Evolutionary conservation across 1,140 invertebrate species (phyloP), one percentile per base, ranked within the genome.

Genomic region (fruit fly (Drosophila melanogaster)): DNA sequence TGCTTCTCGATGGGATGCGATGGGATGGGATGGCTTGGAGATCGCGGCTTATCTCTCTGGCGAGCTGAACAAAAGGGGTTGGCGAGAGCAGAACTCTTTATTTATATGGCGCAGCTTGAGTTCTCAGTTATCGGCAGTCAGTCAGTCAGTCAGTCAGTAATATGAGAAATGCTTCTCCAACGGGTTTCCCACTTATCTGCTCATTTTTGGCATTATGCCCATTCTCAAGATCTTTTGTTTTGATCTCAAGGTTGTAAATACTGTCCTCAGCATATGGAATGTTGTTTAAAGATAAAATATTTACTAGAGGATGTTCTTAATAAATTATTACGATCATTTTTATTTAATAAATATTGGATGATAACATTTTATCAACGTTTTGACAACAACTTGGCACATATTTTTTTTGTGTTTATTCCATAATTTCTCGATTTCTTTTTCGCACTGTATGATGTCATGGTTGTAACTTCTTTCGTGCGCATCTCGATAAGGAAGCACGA

Each of bases 61-160:
- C 57, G 54, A 38, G 38, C 19, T 38, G 57, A 69, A 47, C 75
- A 62, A 41, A 49, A 60, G 17, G 64, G 33, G 22, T 30, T 64
- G 44, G 70, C 40, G 49, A 54, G 44, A 46, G 65, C 49, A 69
- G 49, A 71, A 77, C 80, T 85, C 72, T 85, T 73, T 73, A 81
- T 73, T 81, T 81, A 74, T 81, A 69, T 69, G 58, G 30, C 61
- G 43, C 66, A 59, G 72, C 81, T 69, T 62, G 56, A 74, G 51
- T 70, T 85, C 77, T 85, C 72, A 77, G 66, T 85, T 85, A 84
- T 84, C 77, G 56, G 43, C 77, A 50, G 75, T 60, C 50, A 57
- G 75, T 59, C 49, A 53, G 56, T 51, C 47, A n/a, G n/a, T n/a
- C 49, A 61, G 53, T 51, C 57, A 54, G 67, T 83, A 78, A 85